A percentile compares a stretch with the other conserved stretches of the same genome.
phyloP scores from a whole-genome alignment of 2,113 vertebrate species.

The Mustela lutreola region DNA sequence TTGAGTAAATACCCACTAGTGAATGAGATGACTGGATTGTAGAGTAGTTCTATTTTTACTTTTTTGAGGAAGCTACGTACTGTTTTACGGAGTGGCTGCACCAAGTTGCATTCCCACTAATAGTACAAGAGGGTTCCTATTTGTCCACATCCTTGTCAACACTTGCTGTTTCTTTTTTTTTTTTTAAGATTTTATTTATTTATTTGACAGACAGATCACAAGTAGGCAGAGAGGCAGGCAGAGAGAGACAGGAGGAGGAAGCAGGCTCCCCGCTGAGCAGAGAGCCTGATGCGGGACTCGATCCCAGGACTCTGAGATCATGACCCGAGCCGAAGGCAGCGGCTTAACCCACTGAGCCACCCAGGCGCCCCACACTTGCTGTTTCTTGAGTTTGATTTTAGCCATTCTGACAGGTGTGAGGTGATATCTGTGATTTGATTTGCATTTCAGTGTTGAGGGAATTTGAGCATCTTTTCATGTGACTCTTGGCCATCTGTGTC shows the following conservation, averaged over 20 bases:
- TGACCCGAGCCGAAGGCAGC: too few relatives aligned
- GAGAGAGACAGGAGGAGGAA: too few relatives aligned
- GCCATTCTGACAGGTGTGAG: neutral
- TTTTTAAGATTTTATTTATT: too few relatives aligned
- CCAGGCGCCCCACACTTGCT: neutral
- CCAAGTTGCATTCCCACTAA: neutral
- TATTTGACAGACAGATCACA: too few relatives aligned
- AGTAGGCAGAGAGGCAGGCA: too few relatives aligned
- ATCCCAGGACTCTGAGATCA: too few relatives aligned
- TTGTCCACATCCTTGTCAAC: neutral
- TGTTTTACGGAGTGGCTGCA: neutral
- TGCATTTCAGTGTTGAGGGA: neutral
- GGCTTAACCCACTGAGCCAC: too few relatives aligned
- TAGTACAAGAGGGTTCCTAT: neutral
- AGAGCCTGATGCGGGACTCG: too few relatives aligned
- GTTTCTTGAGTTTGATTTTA: neutral
- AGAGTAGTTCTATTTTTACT: neutral
- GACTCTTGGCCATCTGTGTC: neutral
- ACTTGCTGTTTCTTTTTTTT: neutral
- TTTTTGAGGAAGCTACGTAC: neutral
- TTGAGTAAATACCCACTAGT: neutral
- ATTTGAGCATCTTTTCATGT: neutral
- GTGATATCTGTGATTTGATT: neutral
- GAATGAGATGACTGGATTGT: neutral
- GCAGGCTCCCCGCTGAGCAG: too few relatives aligned